A percentile compares a stretch with the other conserved stretches of the same genome.
phyloP scores from a whole-genome alignment of 1,140 invertebrate genomes.

The Drosophila melanica region DNA sequence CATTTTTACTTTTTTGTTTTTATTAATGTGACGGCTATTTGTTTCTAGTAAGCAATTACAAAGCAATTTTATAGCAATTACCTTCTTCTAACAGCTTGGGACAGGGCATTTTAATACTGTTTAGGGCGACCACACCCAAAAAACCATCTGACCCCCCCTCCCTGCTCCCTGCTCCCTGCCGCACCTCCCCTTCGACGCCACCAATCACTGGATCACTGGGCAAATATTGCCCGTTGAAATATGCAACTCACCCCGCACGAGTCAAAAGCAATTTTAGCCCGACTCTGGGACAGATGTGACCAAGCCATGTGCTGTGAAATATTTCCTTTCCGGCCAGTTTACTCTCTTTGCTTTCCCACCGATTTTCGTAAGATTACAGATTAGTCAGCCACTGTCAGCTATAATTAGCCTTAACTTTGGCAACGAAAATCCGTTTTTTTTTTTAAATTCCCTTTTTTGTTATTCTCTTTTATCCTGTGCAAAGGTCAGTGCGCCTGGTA shows the following conservation, averaged over 20 bases:
- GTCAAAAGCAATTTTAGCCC: conserved; percentile 56
- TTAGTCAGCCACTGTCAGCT: conserved; percentile 45
- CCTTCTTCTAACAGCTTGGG: conserved; percentile 75
- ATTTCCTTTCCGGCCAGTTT: conserved; percentile 37
- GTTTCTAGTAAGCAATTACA: conserved; percentile 82
- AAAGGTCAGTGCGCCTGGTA: too few relatives aligned
- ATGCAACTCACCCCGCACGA: conserved; percentile 49
- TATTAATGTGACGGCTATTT: conserved; percentile 81
- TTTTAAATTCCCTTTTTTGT: neutral
- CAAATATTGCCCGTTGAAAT: conserved; percentile 62
- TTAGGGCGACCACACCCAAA: conserved; percentile 41
- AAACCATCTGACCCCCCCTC: neutral
- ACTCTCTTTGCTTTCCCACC: conserved; percentile 27
- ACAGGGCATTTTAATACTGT: conserved; percentile 70
- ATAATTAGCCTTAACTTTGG: conserved; percentile 32
- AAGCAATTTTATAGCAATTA: conserved; percentile 82
- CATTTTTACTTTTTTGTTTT: conserved; percentile 71
- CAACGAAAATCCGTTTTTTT: neutral
- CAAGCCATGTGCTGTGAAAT: conserved; percentile 71
- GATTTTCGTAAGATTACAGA: conserved; percentile 41
- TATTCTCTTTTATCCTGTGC: neutral
- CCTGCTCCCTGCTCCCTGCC: too few relatives aligned
- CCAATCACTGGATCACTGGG: conserved; percentile 2
- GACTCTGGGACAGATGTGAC: conserved; percentile 70
- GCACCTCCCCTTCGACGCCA: neutral